These are phyloP conservation scores for Sus scrofa DNA, from an alignment of 2,113 vertebrate species.

Conservation along the genomic window DNA sequence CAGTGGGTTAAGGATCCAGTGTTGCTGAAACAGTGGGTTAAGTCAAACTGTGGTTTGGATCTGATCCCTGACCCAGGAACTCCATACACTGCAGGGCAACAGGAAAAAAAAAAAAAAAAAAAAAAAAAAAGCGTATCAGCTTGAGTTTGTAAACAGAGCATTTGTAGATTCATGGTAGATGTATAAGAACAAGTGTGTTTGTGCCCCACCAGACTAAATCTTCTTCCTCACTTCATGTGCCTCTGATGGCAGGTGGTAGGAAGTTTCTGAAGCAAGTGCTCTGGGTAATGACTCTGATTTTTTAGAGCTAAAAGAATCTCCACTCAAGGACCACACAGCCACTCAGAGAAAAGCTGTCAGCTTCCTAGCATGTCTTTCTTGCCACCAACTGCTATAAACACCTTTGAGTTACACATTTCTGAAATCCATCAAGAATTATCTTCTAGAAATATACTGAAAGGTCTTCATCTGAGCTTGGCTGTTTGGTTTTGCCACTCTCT, in stretches of 20 bases:
- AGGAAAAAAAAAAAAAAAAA: no score
- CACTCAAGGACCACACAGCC: neutral
- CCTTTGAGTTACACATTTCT: conserved; percentile 22
- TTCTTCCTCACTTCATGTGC: neutral
- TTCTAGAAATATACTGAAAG: conserved; percentile 6
- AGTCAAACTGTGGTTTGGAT: no score
- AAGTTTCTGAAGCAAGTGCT: neutral
- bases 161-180: neutral
- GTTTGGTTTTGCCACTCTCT: conserved; percentile 37
- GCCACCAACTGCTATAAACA: neutral
- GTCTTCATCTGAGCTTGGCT: neutral
- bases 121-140: neutral
- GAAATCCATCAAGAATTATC: conserved; percentile 13
- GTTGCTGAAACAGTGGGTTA: no score
- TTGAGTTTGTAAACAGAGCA: neutral
- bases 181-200: neutral
- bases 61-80: no score
- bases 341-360: neutral
- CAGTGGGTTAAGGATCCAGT: no score
- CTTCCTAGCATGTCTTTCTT: neutral
- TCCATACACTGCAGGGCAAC: no score
- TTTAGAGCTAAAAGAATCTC: neutral
- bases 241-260: neutral
- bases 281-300: neutral
- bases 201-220: neutral